Base-by-base conservation (phyloP, 2,888 invertebrate species). In the Orthosia gothica region DNA sequence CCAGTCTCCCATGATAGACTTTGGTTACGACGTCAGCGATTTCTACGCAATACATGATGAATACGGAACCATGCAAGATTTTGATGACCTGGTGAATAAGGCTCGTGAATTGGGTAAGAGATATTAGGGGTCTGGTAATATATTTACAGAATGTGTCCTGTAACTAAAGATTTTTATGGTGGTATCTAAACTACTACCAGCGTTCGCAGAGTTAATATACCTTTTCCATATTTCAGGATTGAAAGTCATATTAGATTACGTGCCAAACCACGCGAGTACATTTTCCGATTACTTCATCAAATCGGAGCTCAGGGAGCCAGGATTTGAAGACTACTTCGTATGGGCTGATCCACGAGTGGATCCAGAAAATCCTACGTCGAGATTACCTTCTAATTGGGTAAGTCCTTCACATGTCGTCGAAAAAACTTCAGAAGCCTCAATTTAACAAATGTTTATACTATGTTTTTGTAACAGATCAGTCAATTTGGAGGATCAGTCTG, bases 1-100 rank as follows among this genome's bases (percentile, higher is more conserved):
- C 91, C 95, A 96, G 71, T 98, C 98, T 0, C 98, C 98, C 0
- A 98, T 98, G 98, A 96, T 97, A 0, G 99, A 99, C 92, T 98
- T 98, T 90, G 98, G 99, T 0, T 99, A 99, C 87, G 99, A 99
- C 86, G 97, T 99, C 76, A 97, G 97, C 0, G 97, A 98, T 92
- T 98, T 98, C 91, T 97, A 93, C 49, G 97, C 97, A 15, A 97
- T 99, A 64, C 97, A 98, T 76, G 94, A 97, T 0, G 96, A 97
- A 68, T 98, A 97, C 89, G 98, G 99, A 0, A 97, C 97, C 0
- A 92, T 98, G 91, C 93, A 92, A 0, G 98, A 98, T 92, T 98
- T 98, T 69, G 95, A 97, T 23, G 89, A 94, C 0, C 90, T 98
- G 5, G 89, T 97, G 0, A 81, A 83, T 11, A 93, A 92, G 80